A percentile compares a stretch with the other conserved stretches of the same genome.
phyloP scores from a whole-genome alignment of 2,888 invertebrate genomes.

The Lasiommata megera region DNA sequence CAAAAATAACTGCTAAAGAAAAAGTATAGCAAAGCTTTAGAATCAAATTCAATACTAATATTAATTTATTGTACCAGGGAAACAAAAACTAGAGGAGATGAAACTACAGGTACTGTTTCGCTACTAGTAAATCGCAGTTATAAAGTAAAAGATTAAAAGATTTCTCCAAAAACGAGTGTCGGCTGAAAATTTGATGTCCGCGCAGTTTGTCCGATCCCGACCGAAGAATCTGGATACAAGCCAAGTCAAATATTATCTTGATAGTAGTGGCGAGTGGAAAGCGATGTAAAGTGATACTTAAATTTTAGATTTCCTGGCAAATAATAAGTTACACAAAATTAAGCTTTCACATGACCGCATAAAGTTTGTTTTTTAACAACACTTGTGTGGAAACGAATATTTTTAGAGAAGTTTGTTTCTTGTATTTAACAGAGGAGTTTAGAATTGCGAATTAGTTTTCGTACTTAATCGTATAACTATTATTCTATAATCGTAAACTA shows the following conservation, averaged over 20 bases:
- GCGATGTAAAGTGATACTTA: conserved; percentile 17
- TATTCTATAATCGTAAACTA: no score
- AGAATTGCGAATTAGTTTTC: no score
- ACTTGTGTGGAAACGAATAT: no score
- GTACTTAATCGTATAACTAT: no score
- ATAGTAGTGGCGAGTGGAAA: conserved; percentile 12
- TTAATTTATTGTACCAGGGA: no score
- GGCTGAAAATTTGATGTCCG: conserved; percentile 11
- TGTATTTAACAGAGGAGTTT: no score
- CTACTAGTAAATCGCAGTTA: background rate
- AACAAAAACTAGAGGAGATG: background rate
- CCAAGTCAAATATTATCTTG: conserved; percentile 28
- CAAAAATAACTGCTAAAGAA: no score
- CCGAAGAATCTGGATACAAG: conserved; percentile 14
- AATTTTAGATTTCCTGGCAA: conserved; percentile 9
- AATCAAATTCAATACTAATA: no score
- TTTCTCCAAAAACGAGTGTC: conserved; percentile 1
- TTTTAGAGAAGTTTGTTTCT: no score
- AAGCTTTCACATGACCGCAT: no score
- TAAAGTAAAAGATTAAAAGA: background rate
- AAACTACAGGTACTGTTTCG: background rate
- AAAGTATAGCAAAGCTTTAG: no score
- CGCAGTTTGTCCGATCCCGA: conserved; percentile 7
- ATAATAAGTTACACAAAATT: background rate
- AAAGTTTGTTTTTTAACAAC: no score